phyloP scores from a whole-genome alignment of 2,888 invertebrate genomes.

The Marronus borbonicus region DNA sequence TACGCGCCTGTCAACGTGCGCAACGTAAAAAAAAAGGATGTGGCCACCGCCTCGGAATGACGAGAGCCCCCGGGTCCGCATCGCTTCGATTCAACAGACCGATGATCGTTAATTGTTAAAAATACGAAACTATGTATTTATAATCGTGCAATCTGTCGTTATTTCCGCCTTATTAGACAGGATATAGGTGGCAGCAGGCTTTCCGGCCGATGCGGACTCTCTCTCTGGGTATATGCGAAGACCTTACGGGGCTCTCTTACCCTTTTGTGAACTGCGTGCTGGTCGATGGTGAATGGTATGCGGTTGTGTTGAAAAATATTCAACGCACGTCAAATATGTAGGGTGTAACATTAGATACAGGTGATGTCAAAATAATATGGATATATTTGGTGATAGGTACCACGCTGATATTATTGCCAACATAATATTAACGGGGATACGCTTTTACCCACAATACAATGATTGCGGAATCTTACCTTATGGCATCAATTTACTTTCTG shows the following conservation, averaged over 20 bases:
- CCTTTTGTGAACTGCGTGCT: constrained; percentile 1
- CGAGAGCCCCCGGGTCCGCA: constrained; percentile 14
- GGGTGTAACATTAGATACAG: no score
- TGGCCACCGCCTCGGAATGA: constrained; percentile 39
- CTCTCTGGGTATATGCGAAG: constrained; percentile 53
- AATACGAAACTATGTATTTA: constrained; percentile 52
- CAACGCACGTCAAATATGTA: background rate
- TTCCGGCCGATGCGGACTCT: constrained; percentile 62
- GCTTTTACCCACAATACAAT: no score
- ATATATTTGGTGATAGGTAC: no score
- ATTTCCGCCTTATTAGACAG: constrained; percentile 69
- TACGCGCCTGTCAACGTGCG: constrained; percentile 39
- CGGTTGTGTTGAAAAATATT: background rate
- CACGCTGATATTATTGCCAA: no score
- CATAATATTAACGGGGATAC: no score
- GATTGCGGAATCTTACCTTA: no score
- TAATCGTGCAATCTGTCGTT: constrained; percentile 64
- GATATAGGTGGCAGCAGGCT: constrained; percentile 67
- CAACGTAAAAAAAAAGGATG: constrained; percentile 42
- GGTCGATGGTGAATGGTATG: background rate
- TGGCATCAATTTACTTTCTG: no score
- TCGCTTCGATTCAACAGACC: constrained; percentile 39
- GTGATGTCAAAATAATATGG: no score
- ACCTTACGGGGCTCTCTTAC: constrained; percentile 38
- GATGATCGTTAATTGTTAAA: constrained; percentile 46